Percentiles rank a stretch among this genome's conserved stretches.
Conservation (phyloP, 1,140 invertebrate genomes). For the Platorchestia sp. region DNA sequence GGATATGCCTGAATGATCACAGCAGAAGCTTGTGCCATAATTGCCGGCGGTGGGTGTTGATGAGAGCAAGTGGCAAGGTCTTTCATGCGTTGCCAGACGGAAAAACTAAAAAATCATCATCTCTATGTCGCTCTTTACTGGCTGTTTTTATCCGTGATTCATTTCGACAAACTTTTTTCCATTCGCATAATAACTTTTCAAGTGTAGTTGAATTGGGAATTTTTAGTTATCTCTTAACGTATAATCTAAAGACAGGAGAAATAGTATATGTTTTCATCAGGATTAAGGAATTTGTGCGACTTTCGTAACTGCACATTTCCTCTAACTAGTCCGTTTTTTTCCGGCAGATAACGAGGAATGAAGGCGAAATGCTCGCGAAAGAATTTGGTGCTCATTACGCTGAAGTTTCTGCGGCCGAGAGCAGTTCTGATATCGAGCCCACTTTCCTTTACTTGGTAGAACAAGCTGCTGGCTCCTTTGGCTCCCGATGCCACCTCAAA, state of each 20-base stretch:
- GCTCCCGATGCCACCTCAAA: background rate
- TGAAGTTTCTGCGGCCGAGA: conserved; percentile 36
- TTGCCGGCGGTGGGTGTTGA: background rate
- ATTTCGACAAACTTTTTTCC: background rate
- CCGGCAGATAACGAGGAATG: background rate
- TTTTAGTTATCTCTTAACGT: background rate
- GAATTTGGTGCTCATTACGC: conserved; percentile 12
- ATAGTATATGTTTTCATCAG: background rate
- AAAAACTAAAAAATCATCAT: background rate
- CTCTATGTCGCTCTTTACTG: background rate
- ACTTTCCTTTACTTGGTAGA: conserved; percentile 9
- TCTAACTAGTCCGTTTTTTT: background rate
- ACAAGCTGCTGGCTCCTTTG: background rate
- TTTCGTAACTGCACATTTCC: background rate
- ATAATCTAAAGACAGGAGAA: background rate
- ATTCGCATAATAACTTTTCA: background rate
- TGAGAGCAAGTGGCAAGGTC: background rate
- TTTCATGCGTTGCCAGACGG: background rate
- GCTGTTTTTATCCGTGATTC: background rate
- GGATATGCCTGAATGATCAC: background rate
- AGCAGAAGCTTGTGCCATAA: background rate
- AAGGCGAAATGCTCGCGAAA: background rate
- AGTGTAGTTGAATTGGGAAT: background rate
- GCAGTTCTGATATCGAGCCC: conserved; percentile 17
- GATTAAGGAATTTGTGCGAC: too few relatives aligned